Base-by-base conservation (phyloP, 2,797 vertebrate species). In the Australoheros facetus region DNA sequence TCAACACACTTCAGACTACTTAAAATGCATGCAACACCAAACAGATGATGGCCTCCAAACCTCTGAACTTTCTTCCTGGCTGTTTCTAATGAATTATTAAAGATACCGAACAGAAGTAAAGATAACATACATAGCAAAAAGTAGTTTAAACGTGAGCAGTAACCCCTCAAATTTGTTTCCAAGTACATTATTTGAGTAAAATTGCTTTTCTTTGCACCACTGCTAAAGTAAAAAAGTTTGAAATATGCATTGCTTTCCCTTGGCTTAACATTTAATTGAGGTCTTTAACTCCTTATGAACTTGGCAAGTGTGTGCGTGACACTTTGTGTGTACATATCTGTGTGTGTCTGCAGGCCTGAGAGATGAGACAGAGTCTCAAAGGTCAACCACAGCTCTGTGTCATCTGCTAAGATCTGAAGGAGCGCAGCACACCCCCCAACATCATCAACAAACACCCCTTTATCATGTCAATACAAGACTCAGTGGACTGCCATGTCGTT, bases 331-430 rank as follows among this genome's bases (percentile, higher is more conserved):
- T 9, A 14, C 5, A n/a, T 48, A 28, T 60, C 17, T 34, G 32
- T 57, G 51, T 56, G 56, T 34, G 32, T 48, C 19, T 71, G 23
- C 77, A 51, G 57, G 56, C 32, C 71, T 81, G 74, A 80, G 60
- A 77, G 76, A 85, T 77, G 82, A 84, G 11, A 13, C 71, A 19
- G 45, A 56, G 53, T 59, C 79, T 55, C 75, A 77, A 70, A 85
- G 90, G 90, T 91, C 87, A 87, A 56, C 19, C 23, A 7, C 51
- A 59, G 55, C 76, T 75, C 26, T 56, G 71, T 71, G 85, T 85
- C 77, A 16, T 78, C 84, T 56, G 64, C 71, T 70, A 73, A 87
- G 85, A 90, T 90, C 85, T 84, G 80, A 93, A 73, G 19, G 42
- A 69, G 78, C 53, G 3, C 73, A 66, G 16, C 37, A 14, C 62